Base-by-base conservation (phyloP, 2,888 invertebrate genomes). In the Lycaena phlaeas region DNA sequence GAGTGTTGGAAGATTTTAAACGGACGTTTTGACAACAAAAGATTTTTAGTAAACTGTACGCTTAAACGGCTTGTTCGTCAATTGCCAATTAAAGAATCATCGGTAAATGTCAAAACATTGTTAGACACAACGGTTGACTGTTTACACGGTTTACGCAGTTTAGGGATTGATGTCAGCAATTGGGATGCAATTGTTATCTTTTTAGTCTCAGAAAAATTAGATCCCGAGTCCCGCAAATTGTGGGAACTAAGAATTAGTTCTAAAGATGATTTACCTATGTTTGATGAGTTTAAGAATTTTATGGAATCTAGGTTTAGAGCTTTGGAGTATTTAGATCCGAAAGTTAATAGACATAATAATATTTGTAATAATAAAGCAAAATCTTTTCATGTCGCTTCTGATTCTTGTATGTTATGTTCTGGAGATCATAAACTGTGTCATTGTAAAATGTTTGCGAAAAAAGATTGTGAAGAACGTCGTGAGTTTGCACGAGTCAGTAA, bases 131-230 rank as follows among this genome's bases (percentile, higher is more conserved):
- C 48, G 7, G 34, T n/a, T n/a, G 51, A 54, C 22, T 52, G 50
- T 38, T 39, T 52, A 18, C 40, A 38, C 26, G 42, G 43, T 5
- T 38, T 50, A 14, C 30, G n/a, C 17, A 50, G 48, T 42, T 25
- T 51, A n/a, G 38, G 37, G 5, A 28, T 48, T 7, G 28, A 48
- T 29, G 14, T 51, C 2, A 14, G 25, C 14, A 44, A 31, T 1
- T 54, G 52, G 55, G 55, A 54, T 26, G 42, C 50, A 7, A 41
- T 56, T 7, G 36, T 54, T 7, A 48, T 52, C 12, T 41, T 43
- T 31, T 38, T 53, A 4, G 30, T 49, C 9, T 38, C 10, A 11
- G 26, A 10, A 18, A 53, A 52, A 41, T 36, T 50, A 25, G 51
- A 56, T 34, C n/a, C 28, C 1, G 49, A 49, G 31, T 41, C 51